phyloP scores from a whole-genome alignment of 2,888 invertebrate genomes.

The Hoplodrina blanda region DNA sequence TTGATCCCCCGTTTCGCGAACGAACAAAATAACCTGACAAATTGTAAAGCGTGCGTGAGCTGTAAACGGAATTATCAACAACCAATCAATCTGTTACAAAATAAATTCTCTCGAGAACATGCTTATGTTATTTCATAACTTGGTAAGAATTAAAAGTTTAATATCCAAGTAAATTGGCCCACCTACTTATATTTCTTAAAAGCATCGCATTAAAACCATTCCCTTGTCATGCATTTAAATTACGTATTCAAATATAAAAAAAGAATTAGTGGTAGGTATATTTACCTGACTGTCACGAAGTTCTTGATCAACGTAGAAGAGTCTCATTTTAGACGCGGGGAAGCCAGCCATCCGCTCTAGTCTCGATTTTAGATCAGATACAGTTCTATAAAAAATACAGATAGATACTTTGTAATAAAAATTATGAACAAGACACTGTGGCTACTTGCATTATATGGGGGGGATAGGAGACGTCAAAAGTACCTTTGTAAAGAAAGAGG shows the following conservation, averaged over 20 bases:
- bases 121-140: background rate
- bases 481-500: no score
- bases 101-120: background rate
- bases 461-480: no score
- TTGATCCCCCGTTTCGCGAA: background rate
- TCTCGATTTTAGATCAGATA: conserved; percentile 95
- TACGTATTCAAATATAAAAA: no score
- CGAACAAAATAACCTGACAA: no score
- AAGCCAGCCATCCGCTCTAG: conserved; percentile 95
- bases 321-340: conserved; percentile 95
- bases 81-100: background rate
- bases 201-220: background rate
- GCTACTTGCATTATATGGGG: no score
- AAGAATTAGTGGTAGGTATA: background rate
- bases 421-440: no score
- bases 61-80: background rate
- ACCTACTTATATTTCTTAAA: no score
- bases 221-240: background rate
- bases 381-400: conserved; percentile 90
- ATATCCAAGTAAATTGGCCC: no score
- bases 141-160: background rate
- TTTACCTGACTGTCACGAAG: conserved; percentile 91
- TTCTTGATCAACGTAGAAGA: conserved; percentile 97
- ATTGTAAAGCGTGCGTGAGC: background rate
- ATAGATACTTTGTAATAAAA: background rate